These are phyloP conservation scores for Formica selysi DNA, from an alignment of 1,140 invertebrate species.

Conservation along the genomic window DNA sequence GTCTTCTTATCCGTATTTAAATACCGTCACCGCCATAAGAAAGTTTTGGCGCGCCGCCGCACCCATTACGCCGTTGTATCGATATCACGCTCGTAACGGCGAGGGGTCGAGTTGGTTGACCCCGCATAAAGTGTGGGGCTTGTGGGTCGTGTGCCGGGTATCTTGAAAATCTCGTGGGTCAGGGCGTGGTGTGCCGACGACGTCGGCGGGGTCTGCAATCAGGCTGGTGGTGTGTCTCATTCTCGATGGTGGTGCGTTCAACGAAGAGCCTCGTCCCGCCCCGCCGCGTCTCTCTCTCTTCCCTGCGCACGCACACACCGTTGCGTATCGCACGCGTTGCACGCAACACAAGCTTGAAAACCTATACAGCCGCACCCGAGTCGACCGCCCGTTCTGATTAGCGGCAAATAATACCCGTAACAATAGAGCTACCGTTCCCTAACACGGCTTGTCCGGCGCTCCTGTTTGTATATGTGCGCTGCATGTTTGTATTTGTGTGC, in stretches of 20 bases:
- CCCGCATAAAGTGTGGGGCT: conserved; percentile 63
- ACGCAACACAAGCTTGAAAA: conserved; percentile 9
- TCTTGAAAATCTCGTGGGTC: conserved; percentile 75
- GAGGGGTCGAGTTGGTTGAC: conserved; percentile 72
- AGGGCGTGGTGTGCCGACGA: conserved; percentile 71
- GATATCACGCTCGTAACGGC: conserved; percentile 52
- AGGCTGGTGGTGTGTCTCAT: conserved; percentile 46
- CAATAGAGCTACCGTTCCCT: conserved; percentile 71
- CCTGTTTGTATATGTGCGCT: background rate
- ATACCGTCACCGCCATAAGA: conserved; percentile 25
- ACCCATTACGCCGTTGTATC: conserved; percentile 42
- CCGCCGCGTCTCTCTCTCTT: background rate
- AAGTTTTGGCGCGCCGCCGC: conserved; percentile 55
- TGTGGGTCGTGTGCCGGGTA: conserved; percentile 68
- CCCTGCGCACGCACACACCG: background rate
- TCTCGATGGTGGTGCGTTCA: conserved; percentile 14
- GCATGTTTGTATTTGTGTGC: background rate
- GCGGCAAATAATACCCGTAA: conserved; percentile 76
- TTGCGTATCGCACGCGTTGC: background rate
- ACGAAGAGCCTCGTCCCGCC: conserved; percentile 10
- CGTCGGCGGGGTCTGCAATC: conserved; percentile 59
- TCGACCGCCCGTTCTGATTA: conserved; percentile 74
- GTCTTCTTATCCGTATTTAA: conserved; percentile 45
- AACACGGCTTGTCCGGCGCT: conserved; percentile 27
- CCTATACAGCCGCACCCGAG: conserved; percentile 18